Evolutionary conservation across 1,140 invertebrate genomes (phyloP), one percentile per base, ranked within the genome.

Genomic region (Brachionus calyciflorus): DNA sequence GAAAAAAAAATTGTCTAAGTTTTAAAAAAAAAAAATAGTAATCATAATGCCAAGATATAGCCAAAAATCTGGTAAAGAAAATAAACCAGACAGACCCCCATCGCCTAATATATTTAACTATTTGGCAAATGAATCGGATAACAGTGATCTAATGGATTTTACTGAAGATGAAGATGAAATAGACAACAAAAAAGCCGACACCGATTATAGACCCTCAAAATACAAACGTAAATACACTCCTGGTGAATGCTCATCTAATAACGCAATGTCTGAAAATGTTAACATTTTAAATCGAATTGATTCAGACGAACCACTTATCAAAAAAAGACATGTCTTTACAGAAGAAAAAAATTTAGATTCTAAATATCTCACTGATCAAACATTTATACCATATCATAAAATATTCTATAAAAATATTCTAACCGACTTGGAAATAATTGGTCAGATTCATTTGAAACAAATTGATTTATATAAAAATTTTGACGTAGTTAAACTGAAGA

Each of bases 221-320:
- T 3, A 46, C 3, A 14, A 10, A 17, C 44, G 44, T 46, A 46
- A 46, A 46, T 14, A 37, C 33, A 9, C 3, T 37, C 3, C 33
- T 37, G 3, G 3, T 5, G 9, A 37, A 5, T 19, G 1, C 1
- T 26, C 28, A 7, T n/a, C n/a, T n/a, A n/a, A n/a, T n/a, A n/a
- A n/a, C n/a, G 14, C 55, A 60, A 60, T 60, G 55, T 9, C 55
- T 40, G 55, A 33, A 37, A 60, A 60, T 17, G 33, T 37, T 17
- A 60, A 60, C 37, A 33, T 60, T 12, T 7, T 60, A 33, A 60
- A 60, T 19, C 7, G 17, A 17, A 7, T 17, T 37, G 55, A 60
- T 17, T 37, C 17, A 1, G n/a, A 17, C 2, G 55, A 60, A 17
- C 55, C 55, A n/a, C 2, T 28, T 4, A 9, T 7, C 0, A 60